Base-by-base conservation (phyloP, 2,888 invertebrate species). In the Campoplex nolae region DNA sequence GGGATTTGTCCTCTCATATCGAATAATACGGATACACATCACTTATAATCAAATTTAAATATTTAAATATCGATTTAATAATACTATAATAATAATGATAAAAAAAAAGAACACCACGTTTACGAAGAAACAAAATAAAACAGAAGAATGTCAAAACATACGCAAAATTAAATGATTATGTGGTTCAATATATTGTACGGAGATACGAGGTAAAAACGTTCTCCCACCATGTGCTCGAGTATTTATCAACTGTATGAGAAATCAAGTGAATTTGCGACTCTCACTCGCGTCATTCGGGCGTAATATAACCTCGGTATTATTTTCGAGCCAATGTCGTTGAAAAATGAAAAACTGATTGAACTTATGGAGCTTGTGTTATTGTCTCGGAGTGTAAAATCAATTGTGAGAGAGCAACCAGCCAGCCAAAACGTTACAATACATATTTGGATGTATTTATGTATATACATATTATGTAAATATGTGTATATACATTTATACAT, bases 1-100 rank as follows among this genome's bases (percentile, higher is more conserved):
- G 90, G 88, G 89, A 91, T 88, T 54, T 89, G 79, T 88, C 83
- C 78, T 89, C 91, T 91, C 90, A 89, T 92, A 90, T 91, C 89
- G 84, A 89, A 90, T 89, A 86, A 81, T 89, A 90, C 84, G 89
- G 89, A 90, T 90, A 91, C 90, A 89, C 91, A 91, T 91, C 89
- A 90, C 83, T 89, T 88, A 90, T 91, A 91, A 92, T 90, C 90
- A 90, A 93, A 91, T 89, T 89, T 3, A 89, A 90, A 91, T 91
- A 91, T 92, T 92, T 91, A 91, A 90, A 90, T 90, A 88, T 88
- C 78, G 88, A 88, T 90, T 90, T 89, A 90, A 91, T 91, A 90
- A 92, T 91, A 91, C n/a, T 91, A 92, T 90, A 89, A 85, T 90
- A 91, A 89, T 86, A 58, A 28, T 32, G 89, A 58, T 32, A 11